Evolutionary conservation across 2,113 vertebrate genomes (phyloP), one percentile per base, ranked within the genome.

Genomic region (Kryptolebias marmoratus): DNA sequence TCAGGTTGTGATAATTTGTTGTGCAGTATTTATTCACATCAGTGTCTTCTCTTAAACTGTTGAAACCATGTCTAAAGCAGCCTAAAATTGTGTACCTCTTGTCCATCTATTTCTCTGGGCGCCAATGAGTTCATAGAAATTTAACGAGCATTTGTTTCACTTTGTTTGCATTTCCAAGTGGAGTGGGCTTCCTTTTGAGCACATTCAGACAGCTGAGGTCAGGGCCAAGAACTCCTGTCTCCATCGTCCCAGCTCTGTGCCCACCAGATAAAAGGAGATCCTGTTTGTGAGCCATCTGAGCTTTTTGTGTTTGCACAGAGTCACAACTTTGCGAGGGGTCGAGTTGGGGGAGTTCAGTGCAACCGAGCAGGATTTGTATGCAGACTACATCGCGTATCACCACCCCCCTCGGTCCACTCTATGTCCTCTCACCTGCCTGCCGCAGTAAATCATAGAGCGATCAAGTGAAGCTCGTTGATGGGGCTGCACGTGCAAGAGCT

Each of bases 381-480:
- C 95, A 95, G 93, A 91, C 95, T 87, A 90, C 93, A 91, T 93
- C 93, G 89, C 89, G 71, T 15, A 42, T 45, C 27, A 36, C 80
- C 12, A 77, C 82, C 66, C 86, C 22, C 67, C 89, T 90, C 80
- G 81, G 92, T 92, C 94, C 86, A 93, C 93, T 94, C 94, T 95
- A 88, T 96, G 90, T 95, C 91, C 94, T 91, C 94, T 99, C 96
- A 98, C 97, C 96, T 99, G 96, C 96, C 95, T 94, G 93, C 91
- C 93, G 94, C 95, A 95, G 94, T 96, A 95, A 96, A 96, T 96
- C 95, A 95, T 84, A 91, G 93, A 94, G 91, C 93, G 80, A 95
- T 96, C 95, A 96, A 96, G 94, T 93, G 89, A 91, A 89, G 75
- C 95, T 93, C 89, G 95, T 95, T 96, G 94, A 96, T 96, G 94